phyloP scores from a whole-genome alignment of 2,888 invertebrate genomes.

The Morinoia aosen region DNA sequence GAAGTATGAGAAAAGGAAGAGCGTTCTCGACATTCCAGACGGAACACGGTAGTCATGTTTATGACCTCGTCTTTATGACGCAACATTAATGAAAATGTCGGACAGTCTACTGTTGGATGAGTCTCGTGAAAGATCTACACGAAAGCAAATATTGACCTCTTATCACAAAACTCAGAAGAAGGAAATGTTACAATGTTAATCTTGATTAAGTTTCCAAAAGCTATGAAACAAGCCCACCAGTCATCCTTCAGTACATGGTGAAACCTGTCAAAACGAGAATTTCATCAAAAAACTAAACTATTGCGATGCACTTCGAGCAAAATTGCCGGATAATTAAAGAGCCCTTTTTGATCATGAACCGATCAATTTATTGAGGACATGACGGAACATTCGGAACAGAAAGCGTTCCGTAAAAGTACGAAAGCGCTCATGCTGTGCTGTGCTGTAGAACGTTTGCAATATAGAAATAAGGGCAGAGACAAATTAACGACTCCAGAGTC shows the following conservation, averaged over 20 bases:
- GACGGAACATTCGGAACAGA: neutral
- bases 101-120: neutral
- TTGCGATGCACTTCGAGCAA: too few relatives aligned
- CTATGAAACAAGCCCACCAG: neutral
- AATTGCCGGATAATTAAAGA: too few relatives aligned
- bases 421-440: neutral
- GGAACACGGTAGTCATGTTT: neutral
- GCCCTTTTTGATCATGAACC: too few relatives aligned
- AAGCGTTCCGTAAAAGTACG: neutral
- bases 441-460: neutral
- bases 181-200: neutral
- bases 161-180: too few relatives aligned
- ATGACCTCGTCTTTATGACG: conserved; percentile 33
- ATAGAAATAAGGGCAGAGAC: neutral
- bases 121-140: neutral
- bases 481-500: neutral
- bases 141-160: neutral
- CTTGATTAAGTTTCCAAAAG: neutral
- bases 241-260: neutral
- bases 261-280: neutral
- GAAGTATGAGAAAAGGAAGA: neutral
- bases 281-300: neutral
- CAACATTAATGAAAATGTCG: conserved; percentile 45
- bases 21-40: conserved; percentile 10
- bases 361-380: neutral